Conservation (phyloP, 2,797 vertebrate genomes). For the Hapalemur alaotrensis region DNA sequence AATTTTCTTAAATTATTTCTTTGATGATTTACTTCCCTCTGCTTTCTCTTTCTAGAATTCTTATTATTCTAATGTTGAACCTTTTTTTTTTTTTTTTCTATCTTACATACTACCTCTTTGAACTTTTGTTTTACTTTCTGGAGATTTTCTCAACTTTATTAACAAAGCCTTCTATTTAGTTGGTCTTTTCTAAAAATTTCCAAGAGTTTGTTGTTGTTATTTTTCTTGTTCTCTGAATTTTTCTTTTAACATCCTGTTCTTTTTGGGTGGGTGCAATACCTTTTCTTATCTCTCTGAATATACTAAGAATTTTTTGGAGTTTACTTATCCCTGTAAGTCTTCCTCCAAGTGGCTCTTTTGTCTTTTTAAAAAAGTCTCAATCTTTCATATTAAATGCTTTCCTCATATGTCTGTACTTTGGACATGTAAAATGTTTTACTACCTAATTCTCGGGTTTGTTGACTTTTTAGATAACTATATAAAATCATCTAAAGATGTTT, state of each 20-base stretch:
- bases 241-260: background rate
- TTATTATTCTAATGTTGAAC: background rate
- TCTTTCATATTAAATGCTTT: background rate
- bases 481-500: no score
- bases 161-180: background rate
- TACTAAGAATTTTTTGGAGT: background rate
- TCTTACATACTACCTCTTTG: background rate
- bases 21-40: background rate
- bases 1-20: background rate
- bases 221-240: background rate
- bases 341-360: background rate
- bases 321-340: background rate
- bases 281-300: background rate
- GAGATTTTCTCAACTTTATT: background rate
- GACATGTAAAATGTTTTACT: background rate
- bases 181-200: background rate
- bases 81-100: background rate
- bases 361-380: background rate
- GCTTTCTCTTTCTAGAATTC: background rate
- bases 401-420: background rate
- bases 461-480: no score
- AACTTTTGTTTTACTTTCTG: background rate
- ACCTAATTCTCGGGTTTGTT: background rate
- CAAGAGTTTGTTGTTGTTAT: background rate
- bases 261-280: background rate